phyloP scores from a whole-genome alignment of 1,140 invertebrate genomes.

The Hormaphis cornu region DNA sequence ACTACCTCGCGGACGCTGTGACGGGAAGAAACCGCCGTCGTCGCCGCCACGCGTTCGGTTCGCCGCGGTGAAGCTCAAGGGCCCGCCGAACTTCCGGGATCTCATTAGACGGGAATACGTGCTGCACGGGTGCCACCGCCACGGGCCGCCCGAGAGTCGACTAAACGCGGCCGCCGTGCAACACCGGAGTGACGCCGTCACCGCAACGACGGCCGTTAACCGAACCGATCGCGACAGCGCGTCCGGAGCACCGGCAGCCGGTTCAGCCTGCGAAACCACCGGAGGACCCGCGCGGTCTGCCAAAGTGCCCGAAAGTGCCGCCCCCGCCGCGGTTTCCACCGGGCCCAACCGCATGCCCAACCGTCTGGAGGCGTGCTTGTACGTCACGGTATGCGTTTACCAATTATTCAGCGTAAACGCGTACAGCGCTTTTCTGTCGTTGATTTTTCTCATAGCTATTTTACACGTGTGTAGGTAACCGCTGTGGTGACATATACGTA shows the following conservation, averaged over 20 bases:
- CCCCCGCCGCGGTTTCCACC: neutral
- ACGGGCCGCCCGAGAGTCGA: neutral
- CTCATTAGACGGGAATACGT: slow-evolving; percentile 3
- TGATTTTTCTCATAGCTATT: slow-evolving; percentile 19
- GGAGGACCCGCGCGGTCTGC: neutral
- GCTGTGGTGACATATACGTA: neutral
- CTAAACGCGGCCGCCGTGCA: no score
- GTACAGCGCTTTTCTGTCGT: neutral
- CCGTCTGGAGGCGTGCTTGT: slow-evolving; percentile 25
- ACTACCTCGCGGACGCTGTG: neutral
- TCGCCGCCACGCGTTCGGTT: neutral
- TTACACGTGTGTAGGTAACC: slow-evolving; percentile 25
- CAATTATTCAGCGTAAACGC: slow-evolving; percentile 19
- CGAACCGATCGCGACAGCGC: neutral
- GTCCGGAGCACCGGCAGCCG: neutral
- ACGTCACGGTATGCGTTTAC: slow-evolving; percentile 11
- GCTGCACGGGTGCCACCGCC: no score
- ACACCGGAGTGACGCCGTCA: neutral
- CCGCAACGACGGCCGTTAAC: neutral
- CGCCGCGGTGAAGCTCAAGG: neutral
- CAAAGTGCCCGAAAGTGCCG: neutral
- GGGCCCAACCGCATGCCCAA: neutral
- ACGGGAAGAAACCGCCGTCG: neutral
- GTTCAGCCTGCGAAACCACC: neutral
- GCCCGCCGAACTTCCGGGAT: neutral